phyloP scores from a whole-genome alignment of 2,797 vertebrate species.

The Typhlichthys subterraneus region DNA sequence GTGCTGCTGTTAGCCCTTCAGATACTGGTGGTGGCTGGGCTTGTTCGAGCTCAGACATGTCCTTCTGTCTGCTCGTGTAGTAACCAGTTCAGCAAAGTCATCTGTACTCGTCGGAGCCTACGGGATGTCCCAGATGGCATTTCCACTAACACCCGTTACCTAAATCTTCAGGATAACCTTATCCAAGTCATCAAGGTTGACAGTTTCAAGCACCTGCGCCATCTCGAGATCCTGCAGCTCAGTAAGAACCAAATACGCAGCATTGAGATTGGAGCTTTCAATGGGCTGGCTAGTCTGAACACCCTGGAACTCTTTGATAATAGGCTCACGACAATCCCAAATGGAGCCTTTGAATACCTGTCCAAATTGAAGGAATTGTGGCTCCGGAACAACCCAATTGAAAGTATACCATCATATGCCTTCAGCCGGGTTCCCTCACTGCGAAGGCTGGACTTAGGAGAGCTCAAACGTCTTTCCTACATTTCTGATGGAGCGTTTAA shows the following conservation, averaged over 20 bases:
- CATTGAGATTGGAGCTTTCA: constrained; percentile 98
- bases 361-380: constrained; percentile 98
- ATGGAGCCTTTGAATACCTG: constrained; percentile 98
- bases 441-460: constrained; percentile 92
- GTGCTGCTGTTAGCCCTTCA: constrained; percentile 97
- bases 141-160: constrained; percentile 95
- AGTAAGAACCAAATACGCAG: constrained; percentile 98
- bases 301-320: constrained; percentile 99
- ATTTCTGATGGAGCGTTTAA: constrained; percentile 99
- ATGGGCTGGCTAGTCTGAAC: constrained; percentile 96
- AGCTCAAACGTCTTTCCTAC: constrained; percentile 96
- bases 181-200: constrained; percentile 99
- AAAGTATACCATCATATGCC: constrained; percentile 98
- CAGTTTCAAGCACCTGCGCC: constrained; percentile 97
- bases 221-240: constrained; percentile 96
- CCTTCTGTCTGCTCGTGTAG: constrained; percentile 98
- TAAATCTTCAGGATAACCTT: constrained; percentile 98
- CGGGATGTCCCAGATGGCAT: constrained; percentile 98
- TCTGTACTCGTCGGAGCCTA: constrained; percentile 92
- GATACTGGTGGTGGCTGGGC: constrained; percentile 95
- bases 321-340: constrained; percentile 97
- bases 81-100: constrained; percentile 99
- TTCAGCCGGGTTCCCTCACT: constrained; percentile 98
- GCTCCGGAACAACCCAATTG: constrained; percentile 98
- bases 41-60: constrained; percentile 96